These are phyloP conservation scores for Latrodectus elegans DNA, from an alignment of 2,888 invertebrate genomes.

Conservation along the genomic window DNA sequence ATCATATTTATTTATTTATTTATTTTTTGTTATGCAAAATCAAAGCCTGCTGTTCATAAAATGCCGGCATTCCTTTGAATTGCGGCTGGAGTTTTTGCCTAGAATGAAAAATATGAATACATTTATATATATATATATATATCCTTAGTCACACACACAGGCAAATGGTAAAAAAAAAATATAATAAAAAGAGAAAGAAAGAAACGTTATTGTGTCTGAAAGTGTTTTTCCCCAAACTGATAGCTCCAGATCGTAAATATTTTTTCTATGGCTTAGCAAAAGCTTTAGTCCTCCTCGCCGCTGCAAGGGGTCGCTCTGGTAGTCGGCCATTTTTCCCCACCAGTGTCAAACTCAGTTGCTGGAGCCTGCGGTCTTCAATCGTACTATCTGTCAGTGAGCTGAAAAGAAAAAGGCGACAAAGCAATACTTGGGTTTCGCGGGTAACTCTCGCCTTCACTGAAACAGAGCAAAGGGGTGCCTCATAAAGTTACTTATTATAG, in stretches of 20 bases:
- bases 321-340: conserved; percentile 39
- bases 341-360: conserved; percentile 47
- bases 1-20: not conserved
- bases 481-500: conserved; percentile 36
- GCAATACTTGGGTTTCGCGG: conserved; percentile 11
- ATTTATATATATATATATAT: no score
- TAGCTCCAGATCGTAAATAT: conserved; percentile 40
- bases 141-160: no score
- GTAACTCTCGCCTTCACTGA: conserved; percentile 15
- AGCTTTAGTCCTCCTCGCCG: conserved; percentile 18
- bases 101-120: no score
- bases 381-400: conserved; percentile 35
- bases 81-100: not conserved
- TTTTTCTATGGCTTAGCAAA: conserved; percentile 23
- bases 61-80: not conserved
- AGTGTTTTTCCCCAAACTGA: conserved; percentile 25
- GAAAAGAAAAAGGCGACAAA: conserved; percentile 34
- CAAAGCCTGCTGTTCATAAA: conserved; percentile 2
- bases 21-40: not conserved
- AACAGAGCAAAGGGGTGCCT: conserved; percentile 22
- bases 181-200: not conserved
- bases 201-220: conserved; percentile 25
- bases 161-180: not conserved
- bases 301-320: conserved; percentile 10
- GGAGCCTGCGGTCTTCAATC: conserved; percentile 25